Evolutionary conservation across 2,797 vertebrate species (phyloP).

Genomic region (Characodon lateralis): DNA sequence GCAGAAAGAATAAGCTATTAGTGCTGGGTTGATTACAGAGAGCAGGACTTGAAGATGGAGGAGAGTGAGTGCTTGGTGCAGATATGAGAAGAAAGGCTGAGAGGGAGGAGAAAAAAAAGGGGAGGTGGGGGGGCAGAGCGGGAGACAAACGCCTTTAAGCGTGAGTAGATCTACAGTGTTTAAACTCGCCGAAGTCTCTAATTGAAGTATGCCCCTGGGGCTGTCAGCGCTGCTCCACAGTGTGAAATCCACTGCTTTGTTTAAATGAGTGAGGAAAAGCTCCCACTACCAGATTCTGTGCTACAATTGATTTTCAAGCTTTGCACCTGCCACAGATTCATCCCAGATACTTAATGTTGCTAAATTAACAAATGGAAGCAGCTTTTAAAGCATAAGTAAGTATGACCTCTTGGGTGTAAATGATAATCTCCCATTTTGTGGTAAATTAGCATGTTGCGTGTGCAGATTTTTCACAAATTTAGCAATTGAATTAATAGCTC

Average conservation of each 20-base stretch:
- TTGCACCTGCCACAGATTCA: slow-evolving; percentile 53
- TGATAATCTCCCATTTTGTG: slow-evolving; percentile 39
- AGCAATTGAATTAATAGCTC: slow-evolving; percentile 33
- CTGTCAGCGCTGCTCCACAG: slow-evolving; percentile 66
- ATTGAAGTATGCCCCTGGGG: slow-evolving; percentile 82
- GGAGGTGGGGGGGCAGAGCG: slow-evolving; percentile 13
- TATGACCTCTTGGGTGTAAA: slow-evolving; percentile 37
- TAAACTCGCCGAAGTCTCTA: slow-evolving; percentile 81
- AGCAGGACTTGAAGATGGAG: slow-evolving; percentile 84
- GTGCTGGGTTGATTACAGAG: slow-evolving; percentile 97
- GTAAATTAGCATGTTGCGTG: slow-evolving; percentile 12
- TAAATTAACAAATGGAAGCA: slow-evolving; percentile 27
- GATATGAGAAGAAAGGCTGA: slow-evolving; percentile 62
- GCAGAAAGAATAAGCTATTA: slow-evolving; percentile 99
- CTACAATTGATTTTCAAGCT: slow-evolving; percentile 62
- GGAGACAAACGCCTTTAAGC: slow-evolving; percentile 70
- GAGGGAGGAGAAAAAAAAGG: slow-evolving; percentile 20
- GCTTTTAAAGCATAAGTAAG: slow-evolving; percentile 32
- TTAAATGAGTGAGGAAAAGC: slow-evolving; percentile 69
- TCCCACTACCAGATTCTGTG: slow-evolving; percentile 51
- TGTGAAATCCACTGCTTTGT: slow-evolving; percentile 75
- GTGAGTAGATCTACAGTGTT: slow-evolving; percentile 80
- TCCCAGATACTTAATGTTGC: slow-evolving; percentile 40
- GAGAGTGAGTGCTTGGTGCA: slow-evolving; percentile 73
- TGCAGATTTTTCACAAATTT: slow-evolving; percentile 46